Base-by-base conservation (phyloP, 2,113 vertebrate genomes). In the Epinephelus cyanopodus region DNA sequence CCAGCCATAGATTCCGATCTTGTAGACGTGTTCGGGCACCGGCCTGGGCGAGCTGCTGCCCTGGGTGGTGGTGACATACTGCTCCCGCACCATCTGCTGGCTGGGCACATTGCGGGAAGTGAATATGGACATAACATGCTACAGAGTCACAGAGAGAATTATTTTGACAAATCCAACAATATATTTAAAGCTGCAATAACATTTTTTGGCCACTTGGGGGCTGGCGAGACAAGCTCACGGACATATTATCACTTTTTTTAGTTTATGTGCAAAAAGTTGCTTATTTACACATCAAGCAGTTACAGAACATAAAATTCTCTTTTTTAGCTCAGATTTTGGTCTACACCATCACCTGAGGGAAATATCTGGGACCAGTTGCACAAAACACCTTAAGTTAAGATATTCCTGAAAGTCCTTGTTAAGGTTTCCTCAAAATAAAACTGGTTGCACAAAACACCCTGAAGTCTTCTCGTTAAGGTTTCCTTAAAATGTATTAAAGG, bases 1-100 rank as follows among this genome's bases (percentile, higher is more conserved):
- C 98, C 98, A 99, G 87, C 98, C 98, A 7, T 99, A 99, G 93
- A 99, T 99, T 90, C 98, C 98, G 13, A 99, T 97, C 87, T 95
- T 98, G 95, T 97, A 97, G 93, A 97, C 50, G 61, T 91, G 87
- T 27, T 97, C 96, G 18, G 94, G 93, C 89, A 96, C 94, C 0
- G 95, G 93, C 65, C 94, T 92, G 80, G 96, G 95, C 79, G 94
- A 39, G 75, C 89, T 91, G 23, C 95, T 93, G 89, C 97, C 97
- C 83, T 96, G 94, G 2, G 97, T 95, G 21, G 96, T 94, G 84
- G 94, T 96, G 54, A 93, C 92, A 77, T 99, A 99, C 90, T 99
- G 96, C 93, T 99, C 97, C 81, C 95, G 96, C 60, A 97, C 97
- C 98, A 99, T 99, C 96, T 99, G 95, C 90, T 88, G 48, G 56